These are phyloP conservation scores for Daubentonia madagascariensis DNA, from an alignment of 2,113 vertebrate species.

Conservation along the genomic window DNA sequence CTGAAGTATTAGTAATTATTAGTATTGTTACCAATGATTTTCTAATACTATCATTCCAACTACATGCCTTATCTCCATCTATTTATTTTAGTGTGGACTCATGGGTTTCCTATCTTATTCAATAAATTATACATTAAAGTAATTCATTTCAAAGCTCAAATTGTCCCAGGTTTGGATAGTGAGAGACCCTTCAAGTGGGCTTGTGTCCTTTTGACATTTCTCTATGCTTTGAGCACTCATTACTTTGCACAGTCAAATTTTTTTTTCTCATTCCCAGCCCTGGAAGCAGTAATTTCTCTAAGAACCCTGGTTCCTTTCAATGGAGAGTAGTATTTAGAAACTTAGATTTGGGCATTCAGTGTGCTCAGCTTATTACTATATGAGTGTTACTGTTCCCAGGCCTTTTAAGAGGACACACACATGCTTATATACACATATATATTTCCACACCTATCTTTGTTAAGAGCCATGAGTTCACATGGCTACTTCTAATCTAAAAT, in stretches of 20 bases:
- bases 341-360: not conserved
- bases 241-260: constrained; percentile 6
- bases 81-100: not conserved
- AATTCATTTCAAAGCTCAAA: constrained; percentile 24
- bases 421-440: not conserved
- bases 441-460: not conserved
- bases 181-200: not conserved
- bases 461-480: not conserved
- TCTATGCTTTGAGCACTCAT: not conserved
- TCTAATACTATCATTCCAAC: not conserved
- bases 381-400: not conserved
- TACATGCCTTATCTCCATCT: not conserved
- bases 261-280: not conserved
- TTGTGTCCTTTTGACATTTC: constrained; percentile 9
- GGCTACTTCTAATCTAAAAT: not conserved
- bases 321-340: constrained; percentile 1
- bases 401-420: not conserved
- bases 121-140: not conserved
- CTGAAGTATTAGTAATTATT: not conserved
- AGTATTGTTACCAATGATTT: not conserved
- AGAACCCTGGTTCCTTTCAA: not conserved
- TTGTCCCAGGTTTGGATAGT: not conserved
- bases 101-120: not conserved
- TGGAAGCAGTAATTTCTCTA: not conserved
- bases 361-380: not conserved